phyloP scores from a whole-genome alignment of 2,888 invertebrate species.

The Nomada ferruginata region DNA sequence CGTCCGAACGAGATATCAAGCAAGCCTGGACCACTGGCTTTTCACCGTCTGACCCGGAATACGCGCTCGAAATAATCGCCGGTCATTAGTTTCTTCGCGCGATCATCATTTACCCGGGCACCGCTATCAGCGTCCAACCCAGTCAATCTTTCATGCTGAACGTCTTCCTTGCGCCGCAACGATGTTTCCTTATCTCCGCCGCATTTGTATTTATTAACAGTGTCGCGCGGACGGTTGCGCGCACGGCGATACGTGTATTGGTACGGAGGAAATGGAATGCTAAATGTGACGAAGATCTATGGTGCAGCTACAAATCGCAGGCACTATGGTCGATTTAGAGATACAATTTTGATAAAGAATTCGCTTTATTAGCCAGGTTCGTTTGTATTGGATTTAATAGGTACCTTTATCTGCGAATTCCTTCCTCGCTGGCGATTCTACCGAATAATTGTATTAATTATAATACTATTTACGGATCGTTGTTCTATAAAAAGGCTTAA shows the following conservation, averaged over 20 bases:
- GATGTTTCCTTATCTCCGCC: conserved; percentile 30
- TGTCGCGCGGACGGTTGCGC: background rate
- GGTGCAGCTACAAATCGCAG: background rate
- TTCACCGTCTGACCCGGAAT: conserved; percentile 47
- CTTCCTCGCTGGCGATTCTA: no score
- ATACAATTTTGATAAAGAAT: no score
- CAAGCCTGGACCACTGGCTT: background rate
- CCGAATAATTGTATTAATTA: no score
- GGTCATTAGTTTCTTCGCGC: conserved; percentile 42
- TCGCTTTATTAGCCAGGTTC: no score
- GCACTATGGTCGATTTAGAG: no score
- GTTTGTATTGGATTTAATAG: no score
- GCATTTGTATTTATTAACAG: conserved; percentile 44
- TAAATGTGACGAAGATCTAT: background rate
- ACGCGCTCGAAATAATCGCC: conserved; percentile 42
- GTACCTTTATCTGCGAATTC: no score
- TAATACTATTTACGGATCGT: no score
- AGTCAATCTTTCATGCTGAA: conserved; percentile 31
- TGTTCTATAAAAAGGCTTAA: no score
- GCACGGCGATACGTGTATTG: background rate
- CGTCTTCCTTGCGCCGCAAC: conserved; percentile 32
- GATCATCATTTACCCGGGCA: conserved; percentile 39
- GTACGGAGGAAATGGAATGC: background rate
- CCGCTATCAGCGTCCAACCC: conserved; percentile 37
- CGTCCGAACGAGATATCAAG: background rate